Evolutionary conservation across 2,888 invertebrate genomes (phyloP), one percentile per base, ranked within the genome.

Genomic region (Endomychus coccineus): DNA sequence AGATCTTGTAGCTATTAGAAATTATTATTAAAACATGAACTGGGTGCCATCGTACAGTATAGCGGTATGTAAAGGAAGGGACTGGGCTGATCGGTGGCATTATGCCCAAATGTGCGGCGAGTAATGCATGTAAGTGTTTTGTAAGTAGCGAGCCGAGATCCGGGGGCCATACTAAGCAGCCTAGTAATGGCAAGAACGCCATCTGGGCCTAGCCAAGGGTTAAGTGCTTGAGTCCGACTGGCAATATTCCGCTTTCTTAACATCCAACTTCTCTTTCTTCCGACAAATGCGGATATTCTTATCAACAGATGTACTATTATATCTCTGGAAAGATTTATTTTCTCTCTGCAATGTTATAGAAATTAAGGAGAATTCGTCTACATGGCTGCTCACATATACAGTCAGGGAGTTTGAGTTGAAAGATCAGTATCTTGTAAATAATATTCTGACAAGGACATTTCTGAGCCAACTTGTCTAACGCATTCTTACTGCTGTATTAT

Each of bases 51-150:
- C 29, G 37, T 36, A 27, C 29, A 21, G 17, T 29, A 36, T 22
- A 24, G 23, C 34, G 33, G 38, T 33, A 30, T 38, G 17, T 33
- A 33, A n/a, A n/a, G n/a, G 21, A n/a, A 19, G 21, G 6, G 21
- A 19, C 6, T 19, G n/a, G n/a, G 38, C 32, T 25, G 21, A 16
- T 23, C 21, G 27, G 15, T 16, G 19, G 34, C 33, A 33, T 29
- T 17, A 38, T 29, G 24, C 38, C 27, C 23, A 34, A 38, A 34
- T 29, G 32, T 38, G 32, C 27, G 40, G 35, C 34, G 19, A n/a
- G 53, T 51, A 56, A 54, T 56, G 56, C 54, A 56, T 53, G 55
- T 55, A 55, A 55, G 56, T 56, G 54, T 55, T 54, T 54, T 54
- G 52, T 52, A 56, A 54, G 54, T 54, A 52, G 51, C 46, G 47